A percentile compares a stretch with the other conserved stretches of the same genome.
phyloP scores from a whole-genome alignment of 2,113 vertebrate genomes.

The Plecturocebus donacophilus region DNA sequence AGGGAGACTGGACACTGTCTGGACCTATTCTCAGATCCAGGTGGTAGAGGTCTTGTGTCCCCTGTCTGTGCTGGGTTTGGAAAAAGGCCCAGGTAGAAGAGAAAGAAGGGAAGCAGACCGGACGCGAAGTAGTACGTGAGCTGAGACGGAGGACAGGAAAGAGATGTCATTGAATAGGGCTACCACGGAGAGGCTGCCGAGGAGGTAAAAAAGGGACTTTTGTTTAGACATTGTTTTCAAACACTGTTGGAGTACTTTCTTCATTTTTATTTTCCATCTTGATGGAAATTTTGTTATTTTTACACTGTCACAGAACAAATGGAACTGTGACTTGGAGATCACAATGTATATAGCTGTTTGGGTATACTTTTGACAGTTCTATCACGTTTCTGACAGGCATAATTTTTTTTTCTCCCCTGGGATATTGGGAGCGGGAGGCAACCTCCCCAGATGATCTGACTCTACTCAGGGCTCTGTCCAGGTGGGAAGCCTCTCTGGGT shows the following conservation, averaged over 20 bases:
- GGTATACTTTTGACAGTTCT: conserved; percentile 71
- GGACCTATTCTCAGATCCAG: not conserved
- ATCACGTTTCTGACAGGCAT: conserved; percentile 62
- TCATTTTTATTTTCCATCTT: conserved; percentile 62
- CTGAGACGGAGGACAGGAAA: not conserved
- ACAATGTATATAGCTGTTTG: conserved; percentile 53
- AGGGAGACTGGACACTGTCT: not conserved
- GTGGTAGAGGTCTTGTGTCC: not conserved
- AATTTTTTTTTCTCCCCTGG: conserved; percentile 29
- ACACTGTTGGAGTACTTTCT: conserved; percentile 34
- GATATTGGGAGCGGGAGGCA: not conserved
- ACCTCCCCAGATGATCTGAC: not conserved
- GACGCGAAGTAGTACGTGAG: not conserved
- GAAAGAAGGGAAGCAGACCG: not conserved
- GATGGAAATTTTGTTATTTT: conserved; percentile 76
- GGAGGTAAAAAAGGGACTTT: not conserved
- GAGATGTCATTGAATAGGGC: not conserved
- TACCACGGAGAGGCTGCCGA: not conserved
- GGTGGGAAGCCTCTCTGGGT: not conserved
- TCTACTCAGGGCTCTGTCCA: not conserved
- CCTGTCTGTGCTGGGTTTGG: not conserved
- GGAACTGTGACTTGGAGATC: conserved; percentile 64
- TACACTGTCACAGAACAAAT: conserved; percentile 64
- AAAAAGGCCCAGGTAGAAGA: not conserved
- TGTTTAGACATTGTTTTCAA: conserved; percentile 43